Conservation (phyloP, 2,797 vertebrate genomes). For the Parotocinclus haroldoi region DNA sequence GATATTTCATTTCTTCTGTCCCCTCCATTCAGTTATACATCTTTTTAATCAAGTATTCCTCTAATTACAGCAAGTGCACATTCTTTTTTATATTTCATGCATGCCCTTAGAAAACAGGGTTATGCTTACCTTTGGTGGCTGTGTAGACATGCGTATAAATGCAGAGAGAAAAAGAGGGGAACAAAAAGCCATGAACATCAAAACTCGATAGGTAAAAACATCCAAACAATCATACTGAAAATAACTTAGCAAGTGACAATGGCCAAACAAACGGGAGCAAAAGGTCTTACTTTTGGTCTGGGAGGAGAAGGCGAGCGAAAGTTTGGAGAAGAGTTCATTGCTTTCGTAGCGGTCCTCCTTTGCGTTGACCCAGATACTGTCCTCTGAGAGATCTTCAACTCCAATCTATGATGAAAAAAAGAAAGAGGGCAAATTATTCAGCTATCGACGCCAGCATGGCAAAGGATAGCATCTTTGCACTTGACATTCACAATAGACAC, state of each 20-base stretch:
- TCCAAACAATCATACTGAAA: not conserved
- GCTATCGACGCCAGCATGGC: conserved; percentile 11
- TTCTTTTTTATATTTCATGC: not conserved
- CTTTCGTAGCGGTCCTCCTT: conserved; percentile 83
- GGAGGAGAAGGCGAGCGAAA: conserved; percentile 81
- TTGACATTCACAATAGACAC: not conserved
- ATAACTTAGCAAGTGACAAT: not conserved
- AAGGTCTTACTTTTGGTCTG: conserved; percentile 82
- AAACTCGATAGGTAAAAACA: not conserved
- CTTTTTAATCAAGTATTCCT: conserved; percentile 5
- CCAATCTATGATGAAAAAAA: conserved; percentile 66
- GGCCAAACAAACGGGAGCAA: not conserved
- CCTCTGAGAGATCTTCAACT: conserved; percentile 78
- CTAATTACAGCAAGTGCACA: not conserved
- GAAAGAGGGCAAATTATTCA: conserved; percentile 10
- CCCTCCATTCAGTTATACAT: conserved; percentile 8
- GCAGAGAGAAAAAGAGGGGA: not conserved
- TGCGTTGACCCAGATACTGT: conserved; percentile 81
- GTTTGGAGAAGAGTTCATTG: conserved; percentile 86
- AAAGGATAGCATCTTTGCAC: conserved; percentile 28
- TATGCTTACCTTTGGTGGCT: conserved; percentile 73
- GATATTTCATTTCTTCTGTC: conserved; percentile 14
- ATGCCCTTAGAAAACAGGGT: not conserved
- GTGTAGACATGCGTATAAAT: conserved; percentile 47
- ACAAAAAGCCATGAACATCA: conserved; percentile 14